Percentiles rank a stretch among this genome's conserved stretches.
Conservation (phyloP, 2,888 invertebrate species). For the Drosophila multiciliata region DNA sequence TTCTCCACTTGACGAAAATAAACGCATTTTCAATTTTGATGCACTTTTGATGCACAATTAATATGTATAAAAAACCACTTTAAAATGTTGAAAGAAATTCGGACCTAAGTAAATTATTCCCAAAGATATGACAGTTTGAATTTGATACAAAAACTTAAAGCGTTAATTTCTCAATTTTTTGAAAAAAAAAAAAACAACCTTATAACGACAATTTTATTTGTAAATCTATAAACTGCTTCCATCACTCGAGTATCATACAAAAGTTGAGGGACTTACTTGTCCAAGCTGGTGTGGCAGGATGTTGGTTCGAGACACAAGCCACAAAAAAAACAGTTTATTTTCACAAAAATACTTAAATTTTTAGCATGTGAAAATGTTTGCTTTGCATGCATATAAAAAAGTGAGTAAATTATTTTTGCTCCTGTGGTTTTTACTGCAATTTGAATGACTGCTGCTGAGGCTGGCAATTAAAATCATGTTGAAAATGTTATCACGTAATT, state of each 20-base stretch:
- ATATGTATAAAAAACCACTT: no score
- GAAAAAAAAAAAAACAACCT: no score
- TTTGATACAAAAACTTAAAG: no score
- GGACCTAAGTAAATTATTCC: no score
- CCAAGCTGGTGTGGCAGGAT: not conserved
- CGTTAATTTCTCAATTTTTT: no score
- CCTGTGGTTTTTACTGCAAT: conserved; percentile 22
- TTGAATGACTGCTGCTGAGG: conserved; percentile 45
- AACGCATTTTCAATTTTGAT: no score
- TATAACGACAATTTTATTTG: no score
- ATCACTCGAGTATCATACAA: not conserved
- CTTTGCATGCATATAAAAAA: conserved; percentile 55
- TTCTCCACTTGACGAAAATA: no score
- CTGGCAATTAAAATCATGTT: conserved; percentile 55
- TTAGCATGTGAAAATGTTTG: conserved; percentile 36
- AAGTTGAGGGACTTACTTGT: not conserved
- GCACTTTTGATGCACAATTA: no score
- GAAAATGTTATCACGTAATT: conserved; percentile 41
- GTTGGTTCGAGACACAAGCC: not conserved
- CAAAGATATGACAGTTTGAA: no score
- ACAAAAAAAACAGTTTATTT: conserved; percentile 5
- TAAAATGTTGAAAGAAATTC: no score
- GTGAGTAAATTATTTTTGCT: conserved; percentile 57
- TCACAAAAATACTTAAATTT: conserved; percentile 24
- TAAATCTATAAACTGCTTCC: not conserved